phyloP scores from a whole-genome alignment of 37 sponge, comb jelly and placozoan species.

The Petrosia ficiformis region DNA sequence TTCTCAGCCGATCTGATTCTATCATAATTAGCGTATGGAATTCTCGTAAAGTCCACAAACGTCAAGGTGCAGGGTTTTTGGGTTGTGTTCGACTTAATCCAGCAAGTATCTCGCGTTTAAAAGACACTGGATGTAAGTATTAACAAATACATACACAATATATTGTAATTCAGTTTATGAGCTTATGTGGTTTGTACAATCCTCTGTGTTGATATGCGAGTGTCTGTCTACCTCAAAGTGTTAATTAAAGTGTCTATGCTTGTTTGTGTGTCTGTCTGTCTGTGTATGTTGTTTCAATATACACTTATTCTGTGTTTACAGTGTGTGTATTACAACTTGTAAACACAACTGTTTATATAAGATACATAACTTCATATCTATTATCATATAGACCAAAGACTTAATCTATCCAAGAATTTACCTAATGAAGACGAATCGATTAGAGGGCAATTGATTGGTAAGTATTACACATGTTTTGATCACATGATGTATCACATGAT shows the following conservation, averaged over 20 bases:
- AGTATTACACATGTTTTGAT: conserved; percentile 10
- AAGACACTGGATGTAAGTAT: conserved; percentile 95
- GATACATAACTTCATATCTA: conserved; percentile 1
- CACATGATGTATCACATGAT: background rate
- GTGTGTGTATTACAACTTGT: background rate
- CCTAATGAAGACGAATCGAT: conserved; percentile 68
- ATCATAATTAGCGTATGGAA: conserved; percentile 87
- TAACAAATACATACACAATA: background rate
- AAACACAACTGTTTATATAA: conserved; percentile 4
- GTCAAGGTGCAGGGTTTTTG: conserved; percentile 84
- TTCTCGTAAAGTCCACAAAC: conserved; percentile 52
- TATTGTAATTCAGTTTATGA: background rate
- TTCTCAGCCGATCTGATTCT: conserved; percentile 71
- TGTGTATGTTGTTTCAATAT: background rate
- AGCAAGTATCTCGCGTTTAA: conserved; percentile 60
- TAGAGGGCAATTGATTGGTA: conserved; percentile 71
- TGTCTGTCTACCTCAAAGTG: background rate
- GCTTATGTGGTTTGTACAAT: too few species aligned
- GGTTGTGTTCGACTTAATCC: conserved; percentile 86
- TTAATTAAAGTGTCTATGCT: too few species aligned
- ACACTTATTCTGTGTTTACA: background rate
- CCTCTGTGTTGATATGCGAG: background rate
- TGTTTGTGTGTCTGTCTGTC: background rate
- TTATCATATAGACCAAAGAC: conserved; percentile 69
- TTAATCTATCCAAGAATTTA: conserved; percentile 67